These are phyloP conservation scores for Ectemnius lituratus DNA, from an alignment of 2,888 invertebrate species.

Conservation along the genomic window DNA sequence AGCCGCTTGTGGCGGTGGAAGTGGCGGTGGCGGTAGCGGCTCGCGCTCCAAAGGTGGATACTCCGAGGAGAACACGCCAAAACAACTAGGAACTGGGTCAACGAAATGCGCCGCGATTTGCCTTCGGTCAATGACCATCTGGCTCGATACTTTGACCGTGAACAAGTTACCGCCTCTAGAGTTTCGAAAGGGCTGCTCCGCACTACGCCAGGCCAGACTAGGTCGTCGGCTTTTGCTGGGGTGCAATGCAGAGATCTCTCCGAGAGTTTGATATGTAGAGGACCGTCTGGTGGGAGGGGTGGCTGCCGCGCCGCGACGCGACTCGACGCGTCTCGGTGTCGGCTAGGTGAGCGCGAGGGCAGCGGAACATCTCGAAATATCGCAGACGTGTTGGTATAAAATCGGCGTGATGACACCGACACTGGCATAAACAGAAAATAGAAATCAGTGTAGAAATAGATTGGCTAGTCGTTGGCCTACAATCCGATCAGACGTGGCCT, in stretches of 20 bases:
- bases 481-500: constrained; percentile 65
- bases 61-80: background rate
- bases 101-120: constrained; percentile 50
- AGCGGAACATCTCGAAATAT: constrained; percentile 68
- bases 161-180: constrained; percentile 43
- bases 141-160: constrained; percentile 24
- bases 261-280: background rate
- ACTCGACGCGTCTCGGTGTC: background rate
- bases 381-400: constrained; percentile 73
- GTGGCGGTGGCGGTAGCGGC: too few relatives aligned
- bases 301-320: background rate
- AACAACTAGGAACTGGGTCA: constrained; percentile 37
- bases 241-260: background rate
- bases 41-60: background rate
- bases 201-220: constrained; percentile 9
- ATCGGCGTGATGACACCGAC: constrained; percentile 68
- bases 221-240: background rate
- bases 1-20: background rate
- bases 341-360: constrained; percentile 6
- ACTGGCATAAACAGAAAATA: constrained; percentile 72
- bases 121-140: constrained; percentile 43
- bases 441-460: constrained; percentile 71
- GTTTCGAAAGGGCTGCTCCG: constrained; percentile 18
- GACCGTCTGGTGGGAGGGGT: background rate
- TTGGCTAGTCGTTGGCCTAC: constrained; percentile 68